phyloP scores from a whole-genome alignment of 2,113 vertebrate species.

The Pelusios castaneus region DNA sequence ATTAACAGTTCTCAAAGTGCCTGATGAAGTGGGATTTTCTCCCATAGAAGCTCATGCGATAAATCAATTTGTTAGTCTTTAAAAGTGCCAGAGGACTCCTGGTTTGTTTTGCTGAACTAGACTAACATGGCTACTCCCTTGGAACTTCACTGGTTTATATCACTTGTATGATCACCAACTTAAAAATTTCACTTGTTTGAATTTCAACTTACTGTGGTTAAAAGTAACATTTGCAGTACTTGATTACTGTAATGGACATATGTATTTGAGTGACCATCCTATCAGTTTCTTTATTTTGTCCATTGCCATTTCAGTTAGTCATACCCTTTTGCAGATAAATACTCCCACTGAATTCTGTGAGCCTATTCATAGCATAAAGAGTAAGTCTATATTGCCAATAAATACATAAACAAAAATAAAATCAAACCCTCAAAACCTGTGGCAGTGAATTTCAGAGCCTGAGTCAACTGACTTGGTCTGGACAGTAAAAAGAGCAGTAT shows the following conservation, averaged over 20 bases:
- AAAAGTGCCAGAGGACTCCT: no score
- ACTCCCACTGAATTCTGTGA: neutral
- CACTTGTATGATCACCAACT: neutral
- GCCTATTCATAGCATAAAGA: neutral
- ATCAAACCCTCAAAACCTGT: neutral
- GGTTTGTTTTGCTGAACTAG: no score
- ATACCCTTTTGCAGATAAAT: neutral
- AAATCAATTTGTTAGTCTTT: no score
- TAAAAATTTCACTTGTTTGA: neutral
- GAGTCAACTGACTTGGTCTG: neutral
- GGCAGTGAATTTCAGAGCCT: neutral
- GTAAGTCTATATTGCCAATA: neutral
- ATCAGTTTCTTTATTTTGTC: slow-evolving; percentile 16
- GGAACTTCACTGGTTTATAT: no score
- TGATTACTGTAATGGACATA: neutral
- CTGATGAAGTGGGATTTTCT: no score
- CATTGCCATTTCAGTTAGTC: rapidly evolving
- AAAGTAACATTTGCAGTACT: neutral
- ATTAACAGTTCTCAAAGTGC: no score
- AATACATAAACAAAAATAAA: neutral
- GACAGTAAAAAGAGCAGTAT: neutral
- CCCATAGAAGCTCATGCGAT: no score
- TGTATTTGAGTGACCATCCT: neutral
- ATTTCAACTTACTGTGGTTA: neutral
- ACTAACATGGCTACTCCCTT: no score